Conservation (phyloP, 2,888 invertebrate genomes). For the Marasmarcha lunaedactyla region DNA sequence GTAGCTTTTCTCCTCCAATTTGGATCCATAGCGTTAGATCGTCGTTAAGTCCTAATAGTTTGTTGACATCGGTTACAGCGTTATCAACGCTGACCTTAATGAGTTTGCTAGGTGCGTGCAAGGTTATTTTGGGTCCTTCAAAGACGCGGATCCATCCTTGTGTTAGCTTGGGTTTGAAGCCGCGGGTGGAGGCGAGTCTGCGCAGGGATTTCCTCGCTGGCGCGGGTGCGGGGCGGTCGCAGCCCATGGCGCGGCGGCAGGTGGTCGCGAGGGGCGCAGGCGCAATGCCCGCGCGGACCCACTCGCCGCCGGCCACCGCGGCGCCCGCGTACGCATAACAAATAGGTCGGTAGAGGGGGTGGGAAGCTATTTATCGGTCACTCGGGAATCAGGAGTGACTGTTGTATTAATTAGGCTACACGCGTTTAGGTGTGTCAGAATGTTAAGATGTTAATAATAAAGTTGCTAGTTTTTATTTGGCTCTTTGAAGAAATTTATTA, state of each 20-base stretch:
- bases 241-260: conserved; percentile 58
- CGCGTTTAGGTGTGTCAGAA: conserved; percentile 10
- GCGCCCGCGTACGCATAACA: conserved; percentile 53
- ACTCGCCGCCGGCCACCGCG: conserved; percentile 28
- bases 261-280: conserved; percentile 42
- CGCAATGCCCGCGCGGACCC: conserved; percentile 37
- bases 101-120: conserved; percentile 63
- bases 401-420: conserved; percentile 28
- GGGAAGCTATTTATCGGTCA: conserved; percentile 62
- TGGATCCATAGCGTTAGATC: conserved; percentile 66
- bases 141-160: conserved; percentile 75
- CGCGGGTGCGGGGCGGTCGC: conserved; percentile 63
- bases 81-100: conserved; percentile 70
- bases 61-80: conserved; percentile 66
- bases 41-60: conserved; percentile 55
- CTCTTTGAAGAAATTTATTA: too few relatives aligned
- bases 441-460: conserved; percentile 3
- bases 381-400: conserved; percentile 41
- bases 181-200: conserved; percentile 62
- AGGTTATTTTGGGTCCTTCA: conserved; percentile 62
- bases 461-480: too few relatives aligned
- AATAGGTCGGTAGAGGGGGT: conserved; percentile 67
- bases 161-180: conserved; percentile 43
- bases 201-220: conserved; percentile 55
- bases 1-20: conserved; percentile 66